Evolutionary conservation across 1,140 invertebrate species (phyloP).

Genomic region (Varroa destructor): DNA sequence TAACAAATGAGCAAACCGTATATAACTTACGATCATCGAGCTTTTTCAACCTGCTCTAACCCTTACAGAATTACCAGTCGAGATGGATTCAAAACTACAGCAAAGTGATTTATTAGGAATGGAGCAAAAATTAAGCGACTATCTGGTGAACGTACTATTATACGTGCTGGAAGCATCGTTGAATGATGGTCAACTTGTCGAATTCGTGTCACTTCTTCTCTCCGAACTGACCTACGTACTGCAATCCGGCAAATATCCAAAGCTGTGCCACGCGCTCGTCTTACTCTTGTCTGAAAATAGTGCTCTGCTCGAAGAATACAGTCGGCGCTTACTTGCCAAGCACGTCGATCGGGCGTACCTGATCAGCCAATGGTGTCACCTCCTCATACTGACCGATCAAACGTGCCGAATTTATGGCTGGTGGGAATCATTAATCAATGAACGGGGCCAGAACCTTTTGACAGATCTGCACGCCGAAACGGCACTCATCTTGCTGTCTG

Average conservation of each 20-base stretch:
- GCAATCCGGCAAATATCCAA: constrained; percentile 25
- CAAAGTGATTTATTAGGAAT: constrained; percentile 15
- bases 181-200: background rate
- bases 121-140: constrained; percentile 10
- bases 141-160: background rate
- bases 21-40: too few relatives aligned
- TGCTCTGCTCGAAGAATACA: constrained; percentile 20
- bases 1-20: too few relatives aligned
- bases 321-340: background rate
- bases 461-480: constrained; percentile 8
- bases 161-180: background rate
- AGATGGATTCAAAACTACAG: background rate
- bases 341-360: constrained; percentile 12
- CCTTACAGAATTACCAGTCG: constrained; percentile 7
- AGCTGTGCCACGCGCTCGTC: constrained; percentile 2
- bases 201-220: constrained; percentile 8
- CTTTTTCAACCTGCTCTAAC: too few relatives aligned
- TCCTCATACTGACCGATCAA: constrained; percentile 18
- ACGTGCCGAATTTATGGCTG: constrained; percentile 1
- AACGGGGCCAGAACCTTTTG: background rate
- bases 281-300: background rate
- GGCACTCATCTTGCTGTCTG: constrained; percentile 4
- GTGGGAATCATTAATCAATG: background rate
- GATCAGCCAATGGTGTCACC: constrained; percentile 25
- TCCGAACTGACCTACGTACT: constrained; percentile 9